Conservation (phyloP, 2,113 vertebrate genomes). For the Caracal caracal region DNA sequence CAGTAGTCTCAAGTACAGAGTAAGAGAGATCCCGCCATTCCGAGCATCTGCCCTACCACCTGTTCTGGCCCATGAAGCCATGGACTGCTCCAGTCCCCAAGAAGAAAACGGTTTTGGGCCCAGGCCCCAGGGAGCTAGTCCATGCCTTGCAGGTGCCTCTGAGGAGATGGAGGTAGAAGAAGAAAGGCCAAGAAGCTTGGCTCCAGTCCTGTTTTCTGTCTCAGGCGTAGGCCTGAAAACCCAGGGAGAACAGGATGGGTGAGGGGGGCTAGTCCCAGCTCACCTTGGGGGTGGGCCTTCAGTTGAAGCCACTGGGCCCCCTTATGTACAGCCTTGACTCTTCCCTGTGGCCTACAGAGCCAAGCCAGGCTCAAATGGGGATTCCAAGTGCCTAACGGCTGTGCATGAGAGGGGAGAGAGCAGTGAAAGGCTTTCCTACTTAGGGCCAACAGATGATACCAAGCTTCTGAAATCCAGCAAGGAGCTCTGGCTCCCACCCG, state of each 20-base stretch:
- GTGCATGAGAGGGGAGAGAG: neutral
- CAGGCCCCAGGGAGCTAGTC: constrained; percentile 36
- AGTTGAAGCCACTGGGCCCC: constrained; percentile 35
- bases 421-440: constrained; percentile 32
- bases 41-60: constrained; percentile 82
- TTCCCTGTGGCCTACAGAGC: neutral
- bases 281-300: constrained; percentile 31
- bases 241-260: constrained; percentile 65
- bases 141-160: constrained; percentile 67
- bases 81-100: constrained; percentile 90
- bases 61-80: constrained; percentile 88
- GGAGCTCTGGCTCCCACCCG: neutral
- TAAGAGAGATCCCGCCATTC: constrained; percentile 95
- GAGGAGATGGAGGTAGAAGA: constrained; percentile 92
- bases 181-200: constrained; percentile 71
- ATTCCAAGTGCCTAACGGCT: constrained; percentile 16
- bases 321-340: constrained; percentile 10
- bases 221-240: constrained; percentile 46
- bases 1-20: constrained; percentile 90
- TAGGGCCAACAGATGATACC: constrained; percentile 53
- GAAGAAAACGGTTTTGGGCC: constrained; percentile 88
- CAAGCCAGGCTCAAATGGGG: constrained; percentile 7
- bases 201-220: constrained; percentile 73
- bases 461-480: constrained; percentile 58
- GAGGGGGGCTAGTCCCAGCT: neutral